Evolutionary conservation across 92 coral and sea anemone genomes (phyloP), one percentile per base, ranked within the genome.

Genomic region (Meandrina meandrites): DNA sequence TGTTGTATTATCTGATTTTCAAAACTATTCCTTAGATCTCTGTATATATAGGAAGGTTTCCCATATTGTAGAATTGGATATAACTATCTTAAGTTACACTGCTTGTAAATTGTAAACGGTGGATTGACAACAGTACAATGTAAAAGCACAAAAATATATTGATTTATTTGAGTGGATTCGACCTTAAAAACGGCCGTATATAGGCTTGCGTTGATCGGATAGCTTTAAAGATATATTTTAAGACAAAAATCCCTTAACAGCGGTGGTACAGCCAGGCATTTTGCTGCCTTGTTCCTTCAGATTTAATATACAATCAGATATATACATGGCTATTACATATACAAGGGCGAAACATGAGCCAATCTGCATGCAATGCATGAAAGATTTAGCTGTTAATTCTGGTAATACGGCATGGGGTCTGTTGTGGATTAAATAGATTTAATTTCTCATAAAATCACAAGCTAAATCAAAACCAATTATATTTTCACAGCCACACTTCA

Each of bases 401-500:
- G 7, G 9, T 7, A 17, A 36, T 72, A 50, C 27, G 51, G 15
- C 3, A 37, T 40, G 28, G 51, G 51, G 78, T 19, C 28, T 73
- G 22, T 36, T 21, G 27, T 37, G 78, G 78, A 73, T 73, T 17
- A 73, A 73, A 35, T 22, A 19, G 50, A 73, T 40, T 40, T 19
- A 37, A 73, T 58, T 79, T 60, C 70, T n/a, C 19, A 60, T 60
- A 60, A 30, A 77, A 50, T 47, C 64, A 77, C 40, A 77, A 54
- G 81, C 64, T 36, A 79, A 58, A 79, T 56, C 22, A 58, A 8
- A 79, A 60, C 2, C 71, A 58, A 58, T 58, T 58, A 36, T 17
- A 60, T 19, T 57, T 9, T 79, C 67, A 64, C 13, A 35, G 51
- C 71, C 6, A 34, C 82, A 18, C 4, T 17, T 16, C 3, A 79